Conservation (phyloP, 2,113 vertebrate species). For the Megaceryle torquata region DNA sequence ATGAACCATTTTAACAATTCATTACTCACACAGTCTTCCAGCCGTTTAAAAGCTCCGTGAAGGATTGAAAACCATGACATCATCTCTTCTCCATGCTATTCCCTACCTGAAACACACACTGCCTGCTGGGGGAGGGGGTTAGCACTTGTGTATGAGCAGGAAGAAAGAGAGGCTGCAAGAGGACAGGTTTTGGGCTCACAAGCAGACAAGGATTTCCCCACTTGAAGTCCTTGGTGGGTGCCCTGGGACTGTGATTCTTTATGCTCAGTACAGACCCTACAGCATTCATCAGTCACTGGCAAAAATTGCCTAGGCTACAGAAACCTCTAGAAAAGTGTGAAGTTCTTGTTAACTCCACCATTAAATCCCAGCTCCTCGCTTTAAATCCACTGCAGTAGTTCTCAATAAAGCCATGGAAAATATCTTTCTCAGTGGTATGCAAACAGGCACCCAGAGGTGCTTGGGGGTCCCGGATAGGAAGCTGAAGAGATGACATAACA, state of each 20-base stretch:
- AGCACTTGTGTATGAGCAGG: background rate
- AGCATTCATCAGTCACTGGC: background rate
- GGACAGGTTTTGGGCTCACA: background rate
- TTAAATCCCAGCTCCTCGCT: background rate
- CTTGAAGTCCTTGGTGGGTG: background rate
- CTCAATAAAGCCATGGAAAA: background rate
- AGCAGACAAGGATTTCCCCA: background rate
- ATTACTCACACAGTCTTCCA: slow-evolving; percentile 35
- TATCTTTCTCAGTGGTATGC: background rate
- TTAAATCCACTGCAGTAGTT: background rate
- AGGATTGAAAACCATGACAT: slow-evolving; percentile 20
- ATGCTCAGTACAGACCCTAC: background rate
- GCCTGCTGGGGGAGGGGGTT: background rate
- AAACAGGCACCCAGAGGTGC: background rate
- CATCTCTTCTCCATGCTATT: background rate
- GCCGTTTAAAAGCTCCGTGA: background rate
- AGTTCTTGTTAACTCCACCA: background rate
- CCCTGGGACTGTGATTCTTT: background rate
- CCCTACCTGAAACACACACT: background rate
- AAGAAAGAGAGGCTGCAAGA: background rate
- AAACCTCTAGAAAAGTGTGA: background rate
- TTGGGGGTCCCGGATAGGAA: background rate
- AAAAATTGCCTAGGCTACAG: background rate
- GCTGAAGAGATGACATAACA: background rate
- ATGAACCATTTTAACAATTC: background rate